Conservation (phyloP, 2,797 vertebrate species). For the Neopelma chrysocephalum region DNA sequence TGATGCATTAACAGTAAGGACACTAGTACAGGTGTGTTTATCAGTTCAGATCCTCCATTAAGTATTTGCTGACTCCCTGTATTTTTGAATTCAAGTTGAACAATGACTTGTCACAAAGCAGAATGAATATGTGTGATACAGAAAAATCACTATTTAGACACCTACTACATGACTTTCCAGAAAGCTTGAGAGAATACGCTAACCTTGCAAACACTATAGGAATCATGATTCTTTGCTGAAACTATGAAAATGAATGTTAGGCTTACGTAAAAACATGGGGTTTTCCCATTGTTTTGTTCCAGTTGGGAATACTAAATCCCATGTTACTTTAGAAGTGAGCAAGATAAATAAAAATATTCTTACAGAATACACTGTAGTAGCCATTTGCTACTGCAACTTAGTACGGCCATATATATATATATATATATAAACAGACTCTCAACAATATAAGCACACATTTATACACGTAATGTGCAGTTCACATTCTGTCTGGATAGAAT, state of each 20-base stretch:
- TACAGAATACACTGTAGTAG: neutral
- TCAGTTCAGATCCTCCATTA: neutral
- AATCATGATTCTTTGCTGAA: neutral
- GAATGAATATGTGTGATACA: rapidly evolving
- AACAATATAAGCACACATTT: neutral
- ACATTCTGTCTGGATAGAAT: neutral
- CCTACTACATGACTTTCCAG: neutral
- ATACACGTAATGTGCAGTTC: rapidly evolving
- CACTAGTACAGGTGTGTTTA: neutral
- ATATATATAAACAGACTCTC: neutral
- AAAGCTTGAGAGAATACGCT: neutral
- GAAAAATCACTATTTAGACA: neutral
- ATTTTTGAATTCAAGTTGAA: neutral
- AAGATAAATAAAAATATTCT: neutral
- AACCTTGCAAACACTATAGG: neutral
- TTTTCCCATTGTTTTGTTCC: neutral
- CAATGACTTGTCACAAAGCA: neutral
- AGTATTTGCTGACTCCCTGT: neutral
- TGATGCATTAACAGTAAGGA: neutral
- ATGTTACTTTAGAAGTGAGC: neutral
- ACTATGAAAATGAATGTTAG: neutral
- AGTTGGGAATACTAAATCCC: neutral
- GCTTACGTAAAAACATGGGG: rapidly evolving
- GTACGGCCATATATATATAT: neutral
- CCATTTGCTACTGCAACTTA: neutral